These are phyloP conservation scores for Gopherus flavomarginatus DNA, from an alignment of 2,113 vertebrate species.

Conservation along the genomic window DNA sequence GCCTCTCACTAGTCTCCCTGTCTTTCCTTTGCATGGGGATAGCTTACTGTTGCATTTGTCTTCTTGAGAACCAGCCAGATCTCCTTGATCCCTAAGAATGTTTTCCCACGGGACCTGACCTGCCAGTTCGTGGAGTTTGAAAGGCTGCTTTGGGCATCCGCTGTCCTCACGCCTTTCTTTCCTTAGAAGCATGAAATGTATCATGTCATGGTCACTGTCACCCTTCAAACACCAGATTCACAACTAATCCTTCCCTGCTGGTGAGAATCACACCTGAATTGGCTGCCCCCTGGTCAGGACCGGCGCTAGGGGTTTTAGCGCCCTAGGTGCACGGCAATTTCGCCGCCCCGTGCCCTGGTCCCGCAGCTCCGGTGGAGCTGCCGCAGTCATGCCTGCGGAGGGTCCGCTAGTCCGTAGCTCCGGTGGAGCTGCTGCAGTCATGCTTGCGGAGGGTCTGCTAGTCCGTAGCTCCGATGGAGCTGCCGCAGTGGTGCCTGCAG, in stretches of 20 bases:
- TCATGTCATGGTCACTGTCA: not conserved
- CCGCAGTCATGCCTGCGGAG: too few relatives aligned
- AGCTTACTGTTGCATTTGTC: not conserved
- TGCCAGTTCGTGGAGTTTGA: rapidly evolving
- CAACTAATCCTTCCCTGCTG: not conserved
- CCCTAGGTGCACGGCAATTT: too few relatives aligned
- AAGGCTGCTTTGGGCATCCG: not conserved
- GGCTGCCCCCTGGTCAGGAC: not conserved
- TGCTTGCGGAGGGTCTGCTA: too few relatives aligned
- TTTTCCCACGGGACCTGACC: not conserved
- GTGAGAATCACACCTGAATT: not conserved
- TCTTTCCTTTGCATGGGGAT: not conserved
- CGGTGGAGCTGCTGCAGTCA: too few relatives aligned
- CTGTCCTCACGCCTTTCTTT: not conserved
- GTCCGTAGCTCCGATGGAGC: too few relatives aligned
- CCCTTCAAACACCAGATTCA: not conserved
- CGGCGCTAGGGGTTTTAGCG: too few relatives aligned
- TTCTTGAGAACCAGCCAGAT: not conserved
- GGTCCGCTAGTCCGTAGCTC: too few relatives aligned
- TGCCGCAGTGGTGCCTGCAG: too few relatives aligned
- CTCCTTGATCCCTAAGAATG: not conserved
- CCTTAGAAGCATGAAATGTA: not conserved
- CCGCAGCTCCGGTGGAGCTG: too few relatives aligned
- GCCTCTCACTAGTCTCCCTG: not conserved
- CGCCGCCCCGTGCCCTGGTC: too few relatives aligned